Base-by-base conservation (phyloP, 2,113 vertebrate genomes). In the Zootoca vivipara region DNA sequence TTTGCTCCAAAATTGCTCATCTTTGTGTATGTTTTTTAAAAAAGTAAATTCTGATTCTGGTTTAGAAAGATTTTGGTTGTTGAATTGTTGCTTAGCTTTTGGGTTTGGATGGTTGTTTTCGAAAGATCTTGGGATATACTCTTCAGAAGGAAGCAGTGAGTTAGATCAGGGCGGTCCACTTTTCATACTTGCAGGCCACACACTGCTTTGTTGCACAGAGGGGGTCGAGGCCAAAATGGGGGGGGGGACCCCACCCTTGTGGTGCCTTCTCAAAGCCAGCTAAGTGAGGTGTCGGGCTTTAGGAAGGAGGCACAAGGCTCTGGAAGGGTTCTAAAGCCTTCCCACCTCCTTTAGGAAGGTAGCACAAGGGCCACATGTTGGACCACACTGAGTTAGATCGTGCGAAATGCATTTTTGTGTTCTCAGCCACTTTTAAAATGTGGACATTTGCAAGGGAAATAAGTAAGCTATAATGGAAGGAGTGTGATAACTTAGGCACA, bases 371-470 rank as follows among this genome's bases (percentile, higher is more conserved):
- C 46, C 46, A 52, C 46, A 52, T 12, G 46, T 10, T 52, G 46
- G 46, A 52, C 10, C 9, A 52, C 46, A 52, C 46, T 52, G 46
- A 52, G 46, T 38, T 81, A 83, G 18, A 82, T 46, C n/a, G 13
- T 18, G 16, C 64, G 46, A n/a, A 6, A 4, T 7, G 3, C 28
- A 20, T 82, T 64, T 12, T 38, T 0, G 0, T 5, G 1, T 80
- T 82, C 0, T 0, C n/a, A 28, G 7, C 0, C 2, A 28, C 73
- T 38, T 73, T 12, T 78, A 0, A 18, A 40, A 89, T 85, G 0
- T 33, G 40, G 65, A 77, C 77, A 62, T 40, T 86, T 82, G 20
- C 72, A 79, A 79, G 56, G 28, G 38, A 56, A 90, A 42, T 38
- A 83, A 73, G 18, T 78, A 0, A 83, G 28, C 72, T 46, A 85